A percentile compares a stretch with the other conserved stretches of the same genome.
Evolutionary conservation across 2,113 vertebrate genomes (phyloP).

Genomic region (Emydocephalus ijimae): DNA sequence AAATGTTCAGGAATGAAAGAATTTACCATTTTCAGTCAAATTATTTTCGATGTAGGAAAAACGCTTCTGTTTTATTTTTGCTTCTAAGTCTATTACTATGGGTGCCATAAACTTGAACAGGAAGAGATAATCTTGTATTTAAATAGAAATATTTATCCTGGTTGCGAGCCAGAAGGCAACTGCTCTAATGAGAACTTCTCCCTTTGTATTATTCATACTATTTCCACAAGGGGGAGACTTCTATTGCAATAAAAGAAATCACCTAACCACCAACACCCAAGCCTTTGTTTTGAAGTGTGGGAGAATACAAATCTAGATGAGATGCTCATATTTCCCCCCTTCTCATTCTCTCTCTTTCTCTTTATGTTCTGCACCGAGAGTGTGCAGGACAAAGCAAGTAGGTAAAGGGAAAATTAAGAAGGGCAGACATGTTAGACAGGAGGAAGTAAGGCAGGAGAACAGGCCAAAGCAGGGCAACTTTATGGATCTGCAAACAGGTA

Average conservation of each 20-base stretch:
- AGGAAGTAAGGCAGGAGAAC: constrained; percentile 67
- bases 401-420: constrained; percentile 41
- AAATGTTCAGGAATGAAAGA: no score
- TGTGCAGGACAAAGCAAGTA: constrained; percentile 43
- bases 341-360: not conserved
- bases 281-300: constrained; percentile 28
- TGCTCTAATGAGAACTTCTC: no score
- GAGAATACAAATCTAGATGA: not conserved
- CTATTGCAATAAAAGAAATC: not conserved
- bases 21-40: not conserved
- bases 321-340: not conserved
- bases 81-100: not conserved
- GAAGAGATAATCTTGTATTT: not conserved
- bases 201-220: not conserved
- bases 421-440: constrained; percentile 69
- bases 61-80: not conserved
- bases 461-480: constrained; percentile 15
- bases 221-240: constrained; percentile 25
- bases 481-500: constrained; percentile 32
- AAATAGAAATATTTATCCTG: not conserved
- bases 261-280: constrained; percentile 9
- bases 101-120: not conserved
- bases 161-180: not conserved
- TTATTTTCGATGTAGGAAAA: not conserved
- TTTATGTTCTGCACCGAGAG: constrained; percentile 13